Evolutionary conservation across 2,797 vertebrate species (phyloP), one percentile per base, ranked within the genome.

Genomic region (Morus bassanus): DNA sequence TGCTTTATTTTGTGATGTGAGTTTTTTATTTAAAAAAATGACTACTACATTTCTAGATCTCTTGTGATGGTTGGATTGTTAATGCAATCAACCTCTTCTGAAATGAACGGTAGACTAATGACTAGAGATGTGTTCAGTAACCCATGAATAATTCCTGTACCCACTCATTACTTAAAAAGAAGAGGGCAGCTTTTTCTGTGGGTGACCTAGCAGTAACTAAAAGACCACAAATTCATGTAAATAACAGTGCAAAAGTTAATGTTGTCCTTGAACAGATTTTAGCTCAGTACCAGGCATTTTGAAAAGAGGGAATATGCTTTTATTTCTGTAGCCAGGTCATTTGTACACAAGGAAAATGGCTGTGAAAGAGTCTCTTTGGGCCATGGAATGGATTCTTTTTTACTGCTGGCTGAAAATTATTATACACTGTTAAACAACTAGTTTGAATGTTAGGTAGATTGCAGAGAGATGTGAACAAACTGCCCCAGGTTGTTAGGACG

Each of bases 71-170:
- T 79, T 68, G 43, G 51, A 48, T 92, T 94, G 51, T 95, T 97
- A 95, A 85, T 76, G 48, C 85, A 94, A 96, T 95, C 81, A 94
- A 56, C 48, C 43, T 82, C 60, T 79, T 85, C 37, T 79, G 75
- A 92, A 95, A 88, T 46, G 75, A 95, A 57, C 0, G 1, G 39
- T 74, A 56, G 74, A 68, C 93, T 96, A 96, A 97, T 95, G 91
- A 88, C 72, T 91, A 83, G 78, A 92, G 95, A 94, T 96, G 87
- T 96, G 95, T 95, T 94, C 92, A 89, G 81, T 96, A 92, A 92
- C 94, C 95, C 91, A 93, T 8, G 0, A 91, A 59, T 93, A 96
- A 96, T 94, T 88, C 41, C 56, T 92, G 37, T 74, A 85, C 27
- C 37, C 14, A 27, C 48, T 61, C 68, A 80, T 87, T 85, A 80